Conservation (phyloP, 2,797 vertebrate species). For the Vipera latastei region DNA sequence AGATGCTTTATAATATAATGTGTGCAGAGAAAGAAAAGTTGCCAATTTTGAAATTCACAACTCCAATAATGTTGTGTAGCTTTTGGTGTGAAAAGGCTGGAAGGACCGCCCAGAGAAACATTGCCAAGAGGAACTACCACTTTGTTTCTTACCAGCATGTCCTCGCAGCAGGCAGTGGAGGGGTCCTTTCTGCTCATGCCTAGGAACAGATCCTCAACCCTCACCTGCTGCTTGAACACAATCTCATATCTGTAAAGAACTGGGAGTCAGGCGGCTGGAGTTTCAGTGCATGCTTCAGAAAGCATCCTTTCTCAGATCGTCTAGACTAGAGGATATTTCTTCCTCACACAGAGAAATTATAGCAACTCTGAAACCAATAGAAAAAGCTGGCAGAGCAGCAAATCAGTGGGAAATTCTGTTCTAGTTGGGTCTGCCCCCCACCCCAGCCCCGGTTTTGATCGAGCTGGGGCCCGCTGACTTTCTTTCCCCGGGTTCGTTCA, state of each 20-base stretch:
- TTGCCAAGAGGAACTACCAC: neutral
- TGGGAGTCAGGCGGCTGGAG: neutral
- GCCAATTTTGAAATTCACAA: neutral
- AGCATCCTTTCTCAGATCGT: neutral
- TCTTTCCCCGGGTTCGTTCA: neutral
- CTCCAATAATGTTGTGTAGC: neutral
- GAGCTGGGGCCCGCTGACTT: neutral
- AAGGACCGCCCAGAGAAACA: neutral
- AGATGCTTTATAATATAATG: neutral
- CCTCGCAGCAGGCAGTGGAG: constrained; percentile 90
- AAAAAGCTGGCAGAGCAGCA: neutral
- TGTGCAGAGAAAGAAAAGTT: neutral
- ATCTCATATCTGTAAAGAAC: constrained; percentile 83
- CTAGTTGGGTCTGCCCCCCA: neutral
- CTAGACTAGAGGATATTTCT: neutral
- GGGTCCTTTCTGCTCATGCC: constrained; percentile 84
- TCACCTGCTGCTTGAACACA: constrained; percentile 85
- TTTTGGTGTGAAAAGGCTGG: neutral
- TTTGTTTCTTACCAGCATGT: constrained; percentile 81
- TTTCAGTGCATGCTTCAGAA: neutral
- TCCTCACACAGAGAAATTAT: neutral
- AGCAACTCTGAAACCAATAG: neutral
- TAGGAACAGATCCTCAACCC: constrained; percentile 88
- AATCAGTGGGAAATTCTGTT: neutral
- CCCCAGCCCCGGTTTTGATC: neutral